These are phyloP conservation scores for Euphydryas editha DNA, from an alignment of 2,888 invertebrate species.

Conservation along the genomic window DNA sequence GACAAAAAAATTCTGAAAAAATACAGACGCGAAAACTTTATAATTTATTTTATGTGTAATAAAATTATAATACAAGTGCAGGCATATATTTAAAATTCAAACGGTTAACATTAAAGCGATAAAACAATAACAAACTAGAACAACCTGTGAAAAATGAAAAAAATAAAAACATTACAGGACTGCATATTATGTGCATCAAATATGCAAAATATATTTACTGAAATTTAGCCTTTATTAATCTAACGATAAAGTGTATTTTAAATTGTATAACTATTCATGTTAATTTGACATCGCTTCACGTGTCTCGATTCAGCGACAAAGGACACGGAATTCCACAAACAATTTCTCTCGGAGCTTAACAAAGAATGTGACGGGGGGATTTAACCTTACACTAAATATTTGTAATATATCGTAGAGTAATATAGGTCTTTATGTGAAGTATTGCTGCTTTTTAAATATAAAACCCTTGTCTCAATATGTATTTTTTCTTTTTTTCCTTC, in stretches of 20 bases:
- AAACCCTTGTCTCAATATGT: too few species aligned
- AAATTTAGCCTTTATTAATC: not conserved
- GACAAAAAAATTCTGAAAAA: too few species aligned
- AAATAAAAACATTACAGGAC: not conserved
- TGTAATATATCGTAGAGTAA: conserved; percentile 7
- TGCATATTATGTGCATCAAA: not conserved
- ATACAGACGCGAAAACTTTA: too few species aligned
- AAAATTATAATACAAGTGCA: too few species aligned
- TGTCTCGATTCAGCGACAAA: conserved; percentile 19
- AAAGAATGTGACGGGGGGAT: conserved; percentile 30
- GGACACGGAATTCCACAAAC: conserved; percentile 22
- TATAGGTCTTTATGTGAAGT: too few species aligned
- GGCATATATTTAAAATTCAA: not conserved
- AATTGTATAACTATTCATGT: not conserved
- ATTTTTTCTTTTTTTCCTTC: too few species aligned
- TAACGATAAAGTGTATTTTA: not conserved
- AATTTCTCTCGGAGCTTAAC: conserved; percentile 19
- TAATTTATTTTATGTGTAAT: too few species aligned
- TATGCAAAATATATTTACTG: not conserved
- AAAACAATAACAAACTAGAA: conserved; percentile 5
- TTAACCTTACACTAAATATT: conserved; percentile 23
- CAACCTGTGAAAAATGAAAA: not conserved
- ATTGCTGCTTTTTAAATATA: too few species aligned
- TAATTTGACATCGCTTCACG: not conserved
- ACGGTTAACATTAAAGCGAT: not conserved